Evolutionary conservation across 2,113 vertebrate species (phyloP), one percentile per base, ranked within the genome.

Genomic region (Stegastes partitus): DNA sequence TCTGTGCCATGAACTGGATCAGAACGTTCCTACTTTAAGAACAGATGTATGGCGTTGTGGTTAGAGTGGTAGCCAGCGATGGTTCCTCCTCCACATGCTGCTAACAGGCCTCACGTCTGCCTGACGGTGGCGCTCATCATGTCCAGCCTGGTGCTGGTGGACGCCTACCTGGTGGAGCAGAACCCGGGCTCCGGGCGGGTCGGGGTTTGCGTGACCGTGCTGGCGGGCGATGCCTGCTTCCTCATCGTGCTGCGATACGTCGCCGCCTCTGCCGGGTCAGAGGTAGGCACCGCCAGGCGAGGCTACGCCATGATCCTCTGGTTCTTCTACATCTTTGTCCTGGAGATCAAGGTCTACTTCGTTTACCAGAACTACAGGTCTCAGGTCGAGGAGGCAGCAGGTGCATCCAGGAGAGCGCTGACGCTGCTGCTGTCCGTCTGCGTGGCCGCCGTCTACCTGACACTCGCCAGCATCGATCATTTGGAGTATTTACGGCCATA

Each of bases 261-360:
- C 2, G 57, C 50, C 0, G 63, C 90, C 25, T 94, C 90, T 92
- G 90, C 88, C 0, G 91, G 89, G 9, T 84, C 90, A 0, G 93
- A 94, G 82, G 92, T 93, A 18, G 83, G 86, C 58, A 90, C 87
- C 0, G 89, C 93, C 16, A 88, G 90, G 42, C 81, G 93, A 0
- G 93, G 93, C 66, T 93, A 93, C 4, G 92, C 93, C 62, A 94
- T 94, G 92, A 88, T 94, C 37, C 91, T 94, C 31, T 94, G 93
- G 93, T 93, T 94, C 85, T 88, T 94, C 58, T 94, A 92, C 78
- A 89, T 93, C 51, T 93, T 94, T 34, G 86, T 93, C 58, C 72
- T 94, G 82, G 93, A 94, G 81, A 92, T 93, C 66, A 94, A 94
- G 72, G 91, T 94, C n/a, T 94, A 93, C 68, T 94, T 94, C 23